Conservation (phyloP, 2,113 vertebrate species). For the Ptilonorhynchus violaceus region DNA sequence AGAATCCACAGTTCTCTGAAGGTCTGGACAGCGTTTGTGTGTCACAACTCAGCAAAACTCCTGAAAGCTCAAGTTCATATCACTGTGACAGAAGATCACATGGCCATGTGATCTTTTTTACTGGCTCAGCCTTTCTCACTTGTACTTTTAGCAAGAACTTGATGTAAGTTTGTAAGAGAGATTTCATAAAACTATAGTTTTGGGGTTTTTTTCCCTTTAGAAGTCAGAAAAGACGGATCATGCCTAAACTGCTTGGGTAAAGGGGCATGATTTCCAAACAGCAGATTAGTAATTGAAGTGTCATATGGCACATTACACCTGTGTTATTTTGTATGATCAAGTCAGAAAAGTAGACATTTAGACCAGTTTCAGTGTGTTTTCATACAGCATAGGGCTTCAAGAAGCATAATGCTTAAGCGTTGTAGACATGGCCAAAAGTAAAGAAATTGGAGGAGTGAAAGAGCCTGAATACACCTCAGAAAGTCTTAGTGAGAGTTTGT, state of each 20-base stretch:
- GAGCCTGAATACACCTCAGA: not conserved
- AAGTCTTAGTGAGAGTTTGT: not conserved
- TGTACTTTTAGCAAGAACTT: not conserved
- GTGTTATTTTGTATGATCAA: not conserved
- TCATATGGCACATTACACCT: not conserved
- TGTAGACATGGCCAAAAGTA: not conserved
- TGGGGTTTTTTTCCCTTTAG: fast-evolving
- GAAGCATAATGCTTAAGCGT: not conserved
- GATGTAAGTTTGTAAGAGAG: not conserved
- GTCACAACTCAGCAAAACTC: not conserved
- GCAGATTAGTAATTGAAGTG: not conserved
- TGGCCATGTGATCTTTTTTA: not conserved
- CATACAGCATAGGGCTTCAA: not conserved
- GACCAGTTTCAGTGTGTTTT: not conserved
- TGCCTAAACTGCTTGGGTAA: not conserved
- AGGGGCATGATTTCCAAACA: not conserved
- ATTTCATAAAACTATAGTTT: not conserved
- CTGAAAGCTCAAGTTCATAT: not conserved
- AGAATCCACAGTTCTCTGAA: not conserved
- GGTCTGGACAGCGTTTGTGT: not conserved
- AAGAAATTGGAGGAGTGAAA: not conserved
- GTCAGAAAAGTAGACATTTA: not conserved
- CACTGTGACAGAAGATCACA: not conserved
- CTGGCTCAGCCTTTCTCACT: not conserved
- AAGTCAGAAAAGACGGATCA: not conserved